A percentile compares a stretch with the other conserved stretches of the same genome.
phyloP scores from a whole-genome alignment of 2,797 vertebrate genomes.

The Cygnus olor region DNA sequence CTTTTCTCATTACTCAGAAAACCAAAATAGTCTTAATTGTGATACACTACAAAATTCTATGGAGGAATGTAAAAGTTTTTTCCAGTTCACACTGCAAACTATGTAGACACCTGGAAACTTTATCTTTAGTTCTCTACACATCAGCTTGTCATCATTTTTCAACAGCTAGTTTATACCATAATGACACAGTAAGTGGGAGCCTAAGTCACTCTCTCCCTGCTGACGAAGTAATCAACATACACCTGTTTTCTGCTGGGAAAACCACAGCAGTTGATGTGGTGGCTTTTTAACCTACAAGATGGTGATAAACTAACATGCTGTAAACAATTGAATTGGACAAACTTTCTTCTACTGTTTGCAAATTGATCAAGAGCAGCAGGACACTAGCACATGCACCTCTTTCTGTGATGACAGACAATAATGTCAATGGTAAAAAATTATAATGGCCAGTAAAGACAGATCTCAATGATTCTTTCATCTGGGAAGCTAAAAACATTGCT shows the following conservation, averaged over 20 bases:
- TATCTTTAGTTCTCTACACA: conserved; percentile 46
- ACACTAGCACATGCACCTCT: conserved; percentile 35
- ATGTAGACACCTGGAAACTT: conserved; percentile 70
- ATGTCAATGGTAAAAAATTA: conserved; percentile 32
- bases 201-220: conserved; percentile 62
- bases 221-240: conserved; percentile 73
- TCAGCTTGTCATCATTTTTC: conserved; percentile 68
- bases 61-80: conserved; percentile 3
- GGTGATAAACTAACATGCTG: conserved; percentile 68
- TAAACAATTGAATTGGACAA: conserved; percentile 72
- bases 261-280: conserved; percentile 47
- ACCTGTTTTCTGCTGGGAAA: conserved; percentile 79
- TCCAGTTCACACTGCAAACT: background rate
- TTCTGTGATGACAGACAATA: conserved; percentile 54
- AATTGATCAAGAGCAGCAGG: conserved; percentile 70
- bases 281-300: conserved; percentile 72
- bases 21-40: background rate
- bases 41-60: background rate
- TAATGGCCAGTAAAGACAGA: background rate
- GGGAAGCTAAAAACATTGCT: background rate
- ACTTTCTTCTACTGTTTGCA: conserved; percentile 72
- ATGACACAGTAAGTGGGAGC: conserved; percentile 59
- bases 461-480: background rate
- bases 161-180: conserved; percentile 56
- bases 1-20: background rate